phyloP scores from a whole-genome alignment of 2,888 invertebrate genomes.

The Apomyelois bistriatella region DNA sequence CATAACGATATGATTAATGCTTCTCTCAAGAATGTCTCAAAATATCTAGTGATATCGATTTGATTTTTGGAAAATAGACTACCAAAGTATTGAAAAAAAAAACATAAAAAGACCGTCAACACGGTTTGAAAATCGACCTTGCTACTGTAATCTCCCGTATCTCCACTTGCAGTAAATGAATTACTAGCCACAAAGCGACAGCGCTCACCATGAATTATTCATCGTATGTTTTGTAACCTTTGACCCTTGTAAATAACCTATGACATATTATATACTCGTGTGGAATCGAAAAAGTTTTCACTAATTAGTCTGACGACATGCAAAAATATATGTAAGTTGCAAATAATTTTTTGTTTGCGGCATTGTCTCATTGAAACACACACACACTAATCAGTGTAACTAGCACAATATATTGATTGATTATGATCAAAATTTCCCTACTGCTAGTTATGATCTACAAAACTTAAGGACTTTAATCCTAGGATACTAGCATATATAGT shows the following conservation, averaged over 20 bases:
- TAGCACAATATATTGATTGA: too few relatives aligned
- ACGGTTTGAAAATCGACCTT: neutral
- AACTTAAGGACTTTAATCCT: too few relatives aligned
- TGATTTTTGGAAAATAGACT: too few relatives aligned
- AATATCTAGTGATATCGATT: too few relatives aligned
- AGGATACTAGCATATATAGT: too few relatives aligned
- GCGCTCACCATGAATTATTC: slow-evolving; percentile 49
- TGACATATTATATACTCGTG: neutral
- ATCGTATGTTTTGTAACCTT: slow-evolving; percentile 43
- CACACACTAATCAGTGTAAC: too few relatives aligned
- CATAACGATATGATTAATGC: too few relatives aligned
- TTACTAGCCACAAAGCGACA: slow-evolving; percentile 47
- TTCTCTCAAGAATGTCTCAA: too few relatives aligned
- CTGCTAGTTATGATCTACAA: too few relatives aligned
- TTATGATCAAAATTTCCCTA: too few relatives aligned
- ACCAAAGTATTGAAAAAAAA: neutral
- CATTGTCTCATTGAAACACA: too few relatives aligned
- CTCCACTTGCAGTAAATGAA: slow-evolving; percentile 44
- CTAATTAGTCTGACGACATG: neutral
- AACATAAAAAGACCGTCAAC: neutral
- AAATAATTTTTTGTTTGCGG: too few relatives aligned
- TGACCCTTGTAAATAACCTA: slow-evolving; percentile 10
- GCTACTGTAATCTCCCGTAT: slow-evolving; percentile 5
- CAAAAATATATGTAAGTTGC: neutral
- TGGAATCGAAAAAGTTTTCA: slow-evolving; percentile 6